A percentile compares a stretch with the other conserved stretches of the same genome.
These are phyloP conservation scores for Melanotaenia nigrans DNA, from an alignment of 2,797 vertebrate genomes.

Conservation along the genomic window DNA sequence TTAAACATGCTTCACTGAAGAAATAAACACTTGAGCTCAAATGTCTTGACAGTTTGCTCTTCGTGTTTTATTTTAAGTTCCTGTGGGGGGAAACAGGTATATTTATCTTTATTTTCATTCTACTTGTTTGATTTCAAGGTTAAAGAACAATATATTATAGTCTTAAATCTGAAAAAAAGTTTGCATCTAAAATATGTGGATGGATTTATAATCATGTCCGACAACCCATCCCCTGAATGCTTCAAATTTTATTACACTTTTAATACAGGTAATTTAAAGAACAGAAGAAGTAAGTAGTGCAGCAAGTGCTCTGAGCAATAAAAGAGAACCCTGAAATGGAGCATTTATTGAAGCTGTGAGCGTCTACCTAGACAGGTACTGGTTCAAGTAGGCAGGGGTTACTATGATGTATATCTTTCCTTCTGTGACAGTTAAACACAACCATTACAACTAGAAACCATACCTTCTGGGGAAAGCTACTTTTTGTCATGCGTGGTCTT, in stretches of 20 bases:
- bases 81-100: neutral
- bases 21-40: neutral
- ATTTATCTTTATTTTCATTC: neutral
- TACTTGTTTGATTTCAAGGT: neutral
- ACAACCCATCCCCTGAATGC: conserved; percentile 41
- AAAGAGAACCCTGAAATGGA: conserved; percentile 47
- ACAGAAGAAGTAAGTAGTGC: conserved; percentile 49
- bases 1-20: conserved; percentile 37
- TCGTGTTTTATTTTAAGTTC: neutral
- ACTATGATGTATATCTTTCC: conserved; percentile 34
- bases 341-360: conserved; percentile 17
- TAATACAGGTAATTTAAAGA: conserved; percentile 43
- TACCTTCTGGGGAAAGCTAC: conserved; percentile 36
- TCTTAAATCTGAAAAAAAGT: neutral
- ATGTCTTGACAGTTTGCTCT: neutral
- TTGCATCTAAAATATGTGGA: conserved; percentile 32
- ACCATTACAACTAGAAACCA: conserved; percentile 45
- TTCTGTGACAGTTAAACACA: conserved; percentile 51
- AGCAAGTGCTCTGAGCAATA: conserved; percentile 51
- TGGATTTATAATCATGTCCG: conserved; percentile 35
- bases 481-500: conserved; percentile 33
- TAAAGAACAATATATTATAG: conserved; percentile 1
- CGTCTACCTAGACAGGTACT: conserved; percentile 42
- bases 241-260: conserved; percentile 53
- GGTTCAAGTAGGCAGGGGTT: conserved; percentile 55